Evolutionary conservation across 2,888 invertebrate genomes (phyloP).

Genomic region (Trissonchulus sp.): DNA sequence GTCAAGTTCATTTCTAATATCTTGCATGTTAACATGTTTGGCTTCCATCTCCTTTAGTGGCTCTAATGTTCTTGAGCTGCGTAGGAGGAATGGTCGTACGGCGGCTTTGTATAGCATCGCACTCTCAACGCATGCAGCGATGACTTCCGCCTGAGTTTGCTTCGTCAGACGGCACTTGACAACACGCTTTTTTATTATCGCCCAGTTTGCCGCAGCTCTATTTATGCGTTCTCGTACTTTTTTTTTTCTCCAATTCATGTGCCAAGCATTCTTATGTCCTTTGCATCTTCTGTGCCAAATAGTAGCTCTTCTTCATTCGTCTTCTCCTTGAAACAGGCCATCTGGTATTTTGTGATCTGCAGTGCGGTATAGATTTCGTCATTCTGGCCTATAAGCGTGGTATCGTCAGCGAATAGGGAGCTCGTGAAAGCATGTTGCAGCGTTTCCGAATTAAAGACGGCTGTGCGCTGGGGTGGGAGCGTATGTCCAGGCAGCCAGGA

Average conservation of each 20-base stretch:
- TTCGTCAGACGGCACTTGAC: conserved; percentile 7
- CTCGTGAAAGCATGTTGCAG: neutral
- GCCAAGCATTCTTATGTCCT: conserved; percentile 1
- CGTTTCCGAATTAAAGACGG: neutral
- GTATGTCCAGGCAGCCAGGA: conserved; percentile 7
- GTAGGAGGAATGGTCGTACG: neutral
- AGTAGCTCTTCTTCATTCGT: neutral
- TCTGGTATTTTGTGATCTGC: neutral
- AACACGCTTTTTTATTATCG: conserved; percentile 4
- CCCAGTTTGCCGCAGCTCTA: neutral
- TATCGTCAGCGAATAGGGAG: conserved; percentile 7
- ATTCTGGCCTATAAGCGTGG: neutral
- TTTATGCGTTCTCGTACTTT: neutral
- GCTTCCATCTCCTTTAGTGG: conserved; percentile 10
- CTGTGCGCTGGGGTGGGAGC: neutral
- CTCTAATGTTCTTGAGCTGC: neutral
- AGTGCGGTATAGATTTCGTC: conserved; percentile 10
- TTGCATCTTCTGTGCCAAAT: neutral
- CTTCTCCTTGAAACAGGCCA: conserved; percentile 4
- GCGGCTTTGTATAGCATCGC: neutral
- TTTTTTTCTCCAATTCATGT: conserved; percentile 13
- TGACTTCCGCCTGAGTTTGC: neutral
- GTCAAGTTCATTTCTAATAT: conserved; percentile 13
- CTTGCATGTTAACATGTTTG: conserved; percentile 10
- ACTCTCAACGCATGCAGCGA: neutral